Conservation (phyloP, 1,140 invertebrate species). For the Heliconius hermathena region DNA sequence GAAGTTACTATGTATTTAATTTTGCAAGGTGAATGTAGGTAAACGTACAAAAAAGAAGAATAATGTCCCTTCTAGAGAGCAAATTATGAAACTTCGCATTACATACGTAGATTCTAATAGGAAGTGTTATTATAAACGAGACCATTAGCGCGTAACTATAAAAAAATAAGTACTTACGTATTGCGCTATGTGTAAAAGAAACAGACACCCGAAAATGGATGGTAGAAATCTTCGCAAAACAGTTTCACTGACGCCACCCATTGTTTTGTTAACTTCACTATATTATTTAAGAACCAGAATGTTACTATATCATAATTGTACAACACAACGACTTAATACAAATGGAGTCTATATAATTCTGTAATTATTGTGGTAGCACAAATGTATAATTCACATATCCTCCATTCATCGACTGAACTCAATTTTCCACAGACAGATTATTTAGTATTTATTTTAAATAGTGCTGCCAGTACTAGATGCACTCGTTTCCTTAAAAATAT, state of each 20-base stretch:
- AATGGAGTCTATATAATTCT: constrained; percentile 22
- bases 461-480: not conserved
- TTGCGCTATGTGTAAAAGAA: constrained; percentile 59
- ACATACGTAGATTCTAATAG: not conserved
- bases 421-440: constrained; percentile 1
- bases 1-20: constrained; percentile 32
- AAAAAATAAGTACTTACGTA: constrained; percentile 60
- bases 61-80: not conserved
- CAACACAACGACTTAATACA: constrained; percentile 25
- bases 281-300: constrained; percentile 37
- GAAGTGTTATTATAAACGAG: not conserved
- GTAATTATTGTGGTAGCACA: constrained; percentile 18
- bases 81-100: not conserved
- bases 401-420: constrained; percentile 22
- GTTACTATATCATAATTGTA: constrained; percentile 68
- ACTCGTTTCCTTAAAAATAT: not conserved
- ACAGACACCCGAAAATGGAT: constrained; percentile 54
- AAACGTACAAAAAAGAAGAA: constrained; percentile 32
- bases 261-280: constrained; percentile 50
- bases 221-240: constrained; percentile 53
- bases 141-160: constrained; percentile 49
- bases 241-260: constrained; percentile 52
- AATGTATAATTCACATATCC: constrained; percentile 21
- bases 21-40: constrained; percentile 47
- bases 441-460: not conserved